phyloP scores from a whole-genome alignment of 23 tunicate species.

The Pegea sp. region DNA sequence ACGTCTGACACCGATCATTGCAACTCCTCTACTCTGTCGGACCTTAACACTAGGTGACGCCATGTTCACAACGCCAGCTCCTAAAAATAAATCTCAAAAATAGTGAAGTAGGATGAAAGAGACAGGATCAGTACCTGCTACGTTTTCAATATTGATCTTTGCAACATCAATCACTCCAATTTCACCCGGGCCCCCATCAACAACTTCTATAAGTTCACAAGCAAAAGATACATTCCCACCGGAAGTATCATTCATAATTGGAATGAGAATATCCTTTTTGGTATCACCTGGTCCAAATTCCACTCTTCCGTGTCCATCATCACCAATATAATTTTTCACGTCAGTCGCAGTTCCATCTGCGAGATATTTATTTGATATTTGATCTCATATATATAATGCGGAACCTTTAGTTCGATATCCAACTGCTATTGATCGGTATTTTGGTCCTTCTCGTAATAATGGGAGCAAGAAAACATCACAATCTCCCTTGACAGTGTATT shows the following conservation, averaged over 20 bases:
- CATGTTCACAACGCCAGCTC: conserved; percentile 64
- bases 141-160: conserved; percentile 44
- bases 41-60: conserved; percentile 20
- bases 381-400: neutral
- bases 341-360: conserved; percentile 78
- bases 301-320: conserved; percentile 26
- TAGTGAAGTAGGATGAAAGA: neutral
- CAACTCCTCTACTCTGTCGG: conserved; percentile 21
- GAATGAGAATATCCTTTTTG: conserved; percentile 51
- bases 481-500: conserved; percentile 48
- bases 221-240: conserved; percentile 45
- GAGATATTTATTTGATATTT: neutral
- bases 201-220: conserved; percentile 29
- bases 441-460: conserved; percentile 59
- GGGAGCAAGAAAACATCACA: conserved; percentile 59
- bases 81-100: conserved; percentile 10
- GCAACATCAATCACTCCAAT: conserved; percentile 28
- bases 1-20: conserved; percentile 17
- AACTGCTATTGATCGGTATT: conserved; percentile 52
- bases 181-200: conserved; percentile 31
- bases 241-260: conserved; percentile 61
- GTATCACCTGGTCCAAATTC: conserved; percentile 31
- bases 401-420: conserved; percentile 50
- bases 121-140: conserved; percentile 83
- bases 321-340: conserved; percentile 64